Evolutionary conservation across 2,888 invertebrate genomes (phyloP).

Genomic region (Melinopterus prodromus): DNA sequence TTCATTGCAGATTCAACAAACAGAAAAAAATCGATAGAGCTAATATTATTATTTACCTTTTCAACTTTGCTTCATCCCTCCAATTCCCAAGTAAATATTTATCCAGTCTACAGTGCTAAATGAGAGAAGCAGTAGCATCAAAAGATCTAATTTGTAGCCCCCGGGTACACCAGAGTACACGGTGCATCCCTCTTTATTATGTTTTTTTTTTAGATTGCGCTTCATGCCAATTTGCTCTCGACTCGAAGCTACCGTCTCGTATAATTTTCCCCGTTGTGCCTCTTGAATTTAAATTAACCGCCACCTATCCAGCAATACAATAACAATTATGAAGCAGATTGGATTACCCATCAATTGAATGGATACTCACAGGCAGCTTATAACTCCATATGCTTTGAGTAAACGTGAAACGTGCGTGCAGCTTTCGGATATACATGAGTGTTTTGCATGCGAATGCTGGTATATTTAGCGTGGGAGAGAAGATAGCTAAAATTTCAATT

Average conservation of each 20-base stretch:
- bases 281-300: neutral
- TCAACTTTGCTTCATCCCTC: neutral
- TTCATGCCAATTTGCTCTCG: neutral
- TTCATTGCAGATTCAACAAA: neutral
- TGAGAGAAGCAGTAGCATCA: neutral
- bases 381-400: neutral
- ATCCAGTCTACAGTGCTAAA: neutral
- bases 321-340: neutral
- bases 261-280: neutral
- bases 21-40: neutral
- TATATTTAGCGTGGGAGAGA: neutral
- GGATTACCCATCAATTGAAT: neutral
- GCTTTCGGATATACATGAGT: neutral
- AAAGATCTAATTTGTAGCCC: neutral
- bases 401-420: neutral
- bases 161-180: neutral
- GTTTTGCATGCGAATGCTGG: neutral
- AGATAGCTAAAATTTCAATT: constrained; percentile 4
- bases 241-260: neutral
- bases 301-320: neutral
- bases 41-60: neutral
- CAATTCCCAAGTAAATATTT: neutral
- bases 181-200: neutral
- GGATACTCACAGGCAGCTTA: neutral
- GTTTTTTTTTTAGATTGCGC: neutral